Evolutionary conservation across 1,140 invertebrate species (phyloP), one percentile per base, ranked within the genome.

Genomic region (Drosophila biarmipes): DNA sequence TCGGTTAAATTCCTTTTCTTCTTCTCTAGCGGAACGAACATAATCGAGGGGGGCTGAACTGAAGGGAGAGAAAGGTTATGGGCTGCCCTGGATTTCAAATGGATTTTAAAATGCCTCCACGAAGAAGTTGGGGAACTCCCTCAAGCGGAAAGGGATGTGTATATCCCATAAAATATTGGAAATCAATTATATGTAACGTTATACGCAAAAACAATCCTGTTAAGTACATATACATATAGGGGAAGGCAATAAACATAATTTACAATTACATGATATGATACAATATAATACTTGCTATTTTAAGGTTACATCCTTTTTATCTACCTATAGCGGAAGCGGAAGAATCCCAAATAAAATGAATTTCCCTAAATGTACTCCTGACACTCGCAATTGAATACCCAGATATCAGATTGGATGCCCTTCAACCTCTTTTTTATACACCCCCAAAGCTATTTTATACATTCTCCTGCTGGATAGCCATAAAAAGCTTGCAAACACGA

Each of bases 401-500:
- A 42, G 31, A 27, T 55, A 27, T 31, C 17, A 68, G 63, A 68
- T 69, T 69, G 37, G 55, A 55, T 68, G 11, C 48, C 49, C 17
- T 69, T 55, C 12, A 54, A 69, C 38, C 66, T 35, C 45, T 63
- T 62, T 49, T 64, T 40, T 15, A 45, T 24, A 42, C 12, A 46
- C 12, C 38, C 19, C 14, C n/a, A 21, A 45, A 46, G 27, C 48
- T 34, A 53, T 62, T 53, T 37, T 21, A 6, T 55, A 31, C 17
- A 29, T 14, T 21, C 24, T 37, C 35, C 38, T 34, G 31, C 31
- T 35, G 15, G 27, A 63, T 10, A 17, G 63, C 24, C 51, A 69
- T 69, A 69, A 69, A 69, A 69, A 54, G 72, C 35, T 34, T 49
- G 35, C 45, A 49, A 63, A 57, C 52, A 67, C 58, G 53, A 78